Evolutionary conservation across 2,113 vertebrate species (phyloP).

Genomic region (Orcinus orca): DNA sequence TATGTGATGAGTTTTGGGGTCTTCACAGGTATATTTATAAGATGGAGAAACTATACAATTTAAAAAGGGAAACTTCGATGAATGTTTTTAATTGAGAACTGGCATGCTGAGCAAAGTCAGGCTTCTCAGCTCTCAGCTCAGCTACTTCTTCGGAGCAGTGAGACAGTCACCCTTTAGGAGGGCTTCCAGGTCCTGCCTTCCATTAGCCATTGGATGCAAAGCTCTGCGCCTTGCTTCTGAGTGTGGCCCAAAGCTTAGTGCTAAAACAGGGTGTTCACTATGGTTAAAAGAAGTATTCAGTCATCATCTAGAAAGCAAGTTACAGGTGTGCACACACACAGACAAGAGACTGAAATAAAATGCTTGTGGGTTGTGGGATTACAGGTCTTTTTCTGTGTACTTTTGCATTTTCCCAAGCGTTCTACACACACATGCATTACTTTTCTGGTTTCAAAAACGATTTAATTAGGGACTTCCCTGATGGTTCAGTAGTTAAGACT

Average conservation of each 20-base stretch:
- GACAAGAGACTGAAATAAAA: neutral
- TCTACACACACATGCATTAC: neutral
- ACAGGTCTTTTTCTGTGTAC: neutral
- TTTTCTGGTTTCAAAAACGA: neutral
- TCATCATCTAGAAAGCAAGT: neutral
- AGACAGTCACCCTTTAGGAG: neutral
- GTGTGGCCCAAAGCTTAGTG: neutral
- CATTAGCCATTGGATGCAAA: accelerated
- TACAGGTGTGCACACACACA: neutral
- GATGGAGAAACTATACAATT: neutral
- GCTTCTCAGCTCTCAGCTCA: neutral
- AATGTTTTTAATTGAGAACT: neutral
- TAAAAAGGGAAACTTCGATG: neutral
- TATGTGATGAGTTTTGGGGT: neutral
- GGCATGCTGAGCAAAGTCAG: neutral
- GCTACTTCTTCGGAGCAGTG: neutral
- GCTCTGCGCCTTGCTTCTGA: neutral
- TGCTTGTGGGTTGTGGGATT: neutral
- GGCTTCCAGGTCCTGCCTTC: neutral
- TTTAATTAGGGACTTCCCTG: neutral
- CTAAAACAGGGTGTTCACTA: neutral
- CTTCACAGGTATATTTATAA: neutral
- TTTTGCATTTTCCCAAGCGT: neutral
- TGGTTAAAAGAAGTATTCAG: neutral
- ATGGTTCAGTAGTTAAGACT: neutral